Evolutionary conservation across 2,888 invertebrate species (phyloP).

Genomic region (Phymatocera aterrima): DNA sequence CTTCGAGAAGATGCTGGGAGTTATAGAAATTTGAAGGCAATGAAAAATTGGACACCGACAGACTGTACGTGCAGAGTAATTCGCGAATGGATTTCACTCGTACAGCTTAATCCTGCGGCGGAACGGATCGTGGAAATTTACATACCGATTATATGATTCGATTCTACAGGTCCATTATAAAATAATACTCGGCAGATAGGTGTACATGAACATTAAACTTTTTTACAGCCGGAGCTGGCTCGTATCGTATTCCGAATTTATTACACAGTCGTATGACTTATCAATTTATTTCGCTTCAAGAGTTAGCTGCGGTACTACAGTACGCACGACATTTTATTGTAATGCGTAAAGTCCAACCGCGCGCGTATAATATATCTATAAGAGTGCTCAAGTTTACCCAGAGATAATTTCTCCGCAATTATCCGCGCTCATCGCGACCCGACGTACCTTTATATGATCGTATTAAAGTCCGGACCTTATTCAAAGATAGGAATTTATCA

Average conservation of each 20-base stretch:
- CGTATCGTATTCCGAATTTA: neutral
- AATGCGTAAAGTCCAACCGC: neutral
- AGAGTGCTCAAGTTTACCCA: no score
- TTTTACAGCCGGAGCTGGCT: neutral
- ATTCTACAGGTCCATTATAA: conserved; percentile 20
- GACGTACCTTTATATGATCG: no score
- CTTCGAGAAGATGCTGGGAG: no score
- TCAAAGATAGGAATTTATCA: no score
- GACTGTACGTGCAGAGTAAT: neutral
- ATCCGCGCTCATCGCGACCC: neutral
- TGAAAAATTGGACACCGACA: neutral
- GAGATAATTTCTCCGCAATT: neutral
- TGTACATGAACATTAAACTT: neutral
- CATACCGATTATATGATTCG: conserved; percentile 27
- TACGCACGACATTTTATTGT: neutral
- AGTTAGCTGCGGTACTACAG: no score
- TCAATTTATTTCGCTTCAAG: conserved; percentile 6
- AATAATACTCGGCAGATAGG: neutral
- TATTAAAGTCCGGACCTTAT: no score
- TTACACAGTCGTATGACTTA: neutral
- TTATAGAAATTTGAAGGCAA: no score
- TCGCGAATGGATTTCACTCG: neutral
- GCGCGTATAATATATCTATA: no score
- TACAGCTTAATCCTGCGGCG: neutral
- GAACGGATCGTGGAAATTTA: conserved; percentile 3